These are phyloP conservation scores for Lepisosteus osseus DNA, from an alignment of 2,113 vertebrate species.

Conservation along the genomic window DNA sequence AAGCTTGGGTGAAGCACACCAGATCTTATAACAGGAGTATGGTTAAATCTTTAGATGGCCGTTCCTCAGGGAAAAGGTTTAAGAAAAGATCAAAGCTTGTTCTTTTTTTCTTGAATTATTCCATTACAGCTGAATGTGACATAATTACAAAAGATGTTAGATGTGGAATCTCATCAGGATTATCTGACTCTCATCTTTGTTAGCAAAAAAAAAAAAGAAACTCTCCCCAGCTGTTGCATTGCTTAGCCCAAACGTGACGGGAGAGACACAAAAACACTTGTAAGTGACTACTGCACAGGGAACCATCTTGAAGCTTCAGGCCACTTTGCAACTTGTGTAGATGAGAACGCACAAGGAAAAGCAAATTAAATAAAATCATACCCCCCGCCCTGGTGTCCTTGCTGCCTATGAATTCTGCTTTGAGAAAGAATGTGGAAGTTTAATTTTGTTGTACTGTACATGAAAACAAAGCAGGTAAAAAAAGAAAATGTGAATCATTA, in stretches of 20 bases:
- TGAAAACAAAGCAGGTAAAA: too few relatives aligned
- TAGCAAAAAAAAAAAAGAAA: conserved; percentile 53
- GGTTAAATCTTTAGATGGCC: conserved; percentile 81
- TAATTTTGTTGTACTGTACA: too few relatives aligned
- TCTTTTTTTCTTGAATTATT: conserved; percentile 82
- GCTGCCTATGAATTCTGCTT: neutral
- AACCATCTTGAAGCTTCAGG: conserved; percentile 27
- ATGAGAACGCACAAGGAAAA: neutral
- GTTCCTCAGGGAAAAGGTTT: conserved; percentile 79
- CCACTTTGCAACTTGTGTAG: conserved; percentile 45
- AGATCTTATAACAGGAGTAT: conserved; percentile 79
- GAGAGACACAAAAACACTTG: conserved; percentile 66
- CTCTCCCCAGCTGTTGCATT: conserved; percentile 79
- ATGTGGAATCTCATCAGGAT: conserved; percentile 85
- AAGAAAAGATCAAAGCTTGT: conserved; percentile 84
- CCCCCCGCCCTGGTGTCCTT: neutral
- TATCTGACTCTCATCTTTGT: conserved; percentile 83
- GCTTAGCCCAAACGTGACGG: conserved; percentile 71
- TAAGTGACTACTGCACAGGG: conserved; percentile 55
- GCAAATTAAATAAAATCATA: neutral
- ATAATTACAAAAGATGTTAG: conserved; percentile 86
- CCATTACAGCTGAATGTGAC: conserved; percentile 84
- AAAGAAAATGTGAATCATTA: too few relatives aligned
- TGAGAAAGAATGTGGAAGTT: too few relatives aligned
- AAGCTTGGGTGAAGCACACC: conserved; percentile 71